phyloP scores from a whole-genome alignment of 2,113 vertebrate species.

The Axis porcinus region DNA sequence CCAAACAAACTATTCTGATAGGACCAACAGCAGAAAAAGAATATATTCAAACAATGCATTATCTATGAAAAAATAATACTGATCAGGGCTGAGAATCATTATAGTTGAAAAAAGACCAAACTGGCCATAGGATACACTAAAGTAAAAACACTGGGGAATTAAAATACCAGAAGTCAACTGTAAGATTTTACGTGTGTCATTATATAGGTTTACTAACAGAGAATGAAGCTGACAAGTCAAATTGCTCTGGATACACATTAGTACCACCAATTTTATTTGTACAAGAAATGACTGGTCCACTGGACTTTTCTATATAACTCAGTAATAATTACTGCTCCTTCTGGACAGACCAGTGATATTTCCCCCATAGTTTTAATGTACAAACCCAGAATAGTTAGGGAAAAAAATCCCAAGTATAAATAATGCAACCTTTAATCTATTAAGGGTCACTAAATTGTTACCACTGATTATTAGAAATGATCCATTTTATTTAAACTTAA shows the following conservation, averaged over 20 bases:
- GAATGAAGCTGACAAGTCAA: not conserved
- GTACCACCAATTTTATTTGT: constrained; percentile 47
- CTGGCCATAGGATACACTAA: not conserved
- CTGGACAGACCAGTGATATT: not conserved
- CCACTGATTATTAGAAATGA: constrained; percentile 50
- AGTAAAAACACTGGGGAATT: not conserved
- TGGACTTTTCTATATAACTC: constrained; percentile 20
- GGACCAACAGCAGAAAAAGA: not conserved
- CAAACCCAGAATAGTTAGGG: not conserved
- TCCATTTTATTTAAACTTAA: constrained; percentile 48
- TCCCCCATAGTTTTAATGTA: not conserved
- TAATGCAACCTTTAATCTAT: constrained; percentile 29
- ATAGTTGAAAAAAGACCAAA: constrained; percentile 26
- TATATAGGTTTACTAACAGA: not conserved
- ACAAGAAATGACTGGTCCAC: constrained; percentile 25
- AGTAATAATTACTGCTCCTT: not conserved
- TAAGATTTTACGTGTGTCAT: not conserved
- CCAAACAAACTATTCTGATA: not conserved
- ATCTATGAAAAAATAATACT: constrained; percentile 43
- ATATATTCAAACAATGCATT: not conserved
- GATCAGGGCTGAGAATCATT: not conserved
- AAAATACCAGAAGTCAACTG: not conserved
- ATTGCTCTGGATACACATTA: not conserved
- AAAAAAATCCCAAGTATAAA: constrained; percentile 20
- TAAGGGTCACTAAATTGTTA: constrained; percentile 13